These are phyloP conservation scores for Platynereis dumerilii DNA, from an alignment of 2,888 invertebrate genomes.

Conservation along the genomic window DNA sequence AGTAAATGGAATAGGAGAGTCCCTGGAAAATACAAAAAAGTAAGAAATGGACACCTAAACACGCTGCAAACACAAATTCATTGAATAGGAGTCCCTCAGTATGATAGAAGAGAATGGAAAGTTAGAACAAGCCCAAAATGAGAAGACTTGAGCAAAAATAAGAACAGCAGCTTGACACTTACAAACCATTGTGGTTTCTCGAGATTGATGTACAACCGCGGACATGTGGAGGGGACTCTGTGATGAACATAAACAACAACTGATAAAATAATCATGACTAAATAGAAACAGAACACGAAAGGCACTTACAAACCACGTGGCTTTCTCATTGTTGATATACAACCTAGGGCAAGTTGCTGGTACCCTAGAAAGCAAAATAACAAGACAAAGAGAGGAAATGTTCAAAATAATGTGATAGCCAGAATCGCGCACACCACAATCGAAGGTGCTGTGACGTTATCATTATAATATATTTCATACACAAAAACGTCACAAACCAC, in stretches of 20 bases:
- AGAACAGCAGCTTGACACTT: not conserved
- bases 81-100: no score
- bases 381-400: not conserved
- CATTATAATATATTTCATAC: no score
- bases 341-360: slow-evolving; percentile 5
- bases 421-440: no score
- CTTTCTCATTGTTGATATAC: slow-evolving; percentile 6
- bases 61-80: no score
- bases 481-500: no score
- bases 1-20: no score
- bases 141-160: no score
- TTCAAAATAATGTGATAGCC: not conserved
- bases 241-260: not conserved
- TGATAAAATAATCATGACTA: not conserved
- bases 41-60: no score
- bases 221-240: slow-evolving; percentile 11
- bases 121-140: no score
- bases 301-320: not conserved
- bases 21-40: no score
- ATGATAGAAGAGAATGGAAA: no score
- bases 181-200: slow-evolving; percentile 5
- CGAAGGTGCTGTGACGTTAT: no score
- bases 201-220: slow-evolving; percentile 9
- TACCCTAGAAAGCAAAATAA: not conserved
- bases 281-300: not conserved